phyloP scores from a whole-genome alignment of 2,113 vertebrate species.

The Cottus gobio region DNA sequence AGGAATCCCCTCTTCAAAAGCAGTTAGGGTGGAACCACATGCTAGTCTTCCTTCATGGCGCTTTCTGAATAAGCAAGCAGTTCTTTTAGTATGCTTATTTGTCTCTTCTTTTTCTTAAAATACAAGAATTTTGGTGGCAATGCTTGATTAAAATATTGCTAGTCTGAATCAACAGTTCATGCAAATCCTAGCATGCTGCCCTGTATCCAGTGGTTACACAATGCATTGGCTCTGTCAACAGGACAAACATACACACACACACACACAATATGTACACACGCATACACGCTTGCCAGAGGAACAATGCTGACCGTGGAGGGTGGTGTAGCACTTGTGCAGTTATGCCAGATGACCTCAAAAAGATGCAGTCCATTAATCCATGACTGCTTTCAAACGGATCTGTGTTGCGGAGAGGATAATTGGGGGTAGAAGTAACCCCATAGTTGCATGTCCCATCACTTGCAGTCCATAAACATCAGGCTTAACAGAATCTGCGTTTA shows the following conservation, averaged over 20 bases:
- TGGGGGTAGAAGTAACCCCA: conserved; percentile 50
- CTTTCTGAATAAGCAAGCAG: conserved; percentile 75
- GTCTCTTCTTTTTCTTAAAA: conserved; percentile 69
- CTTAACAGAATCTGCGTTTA: conserved; percentile 77
- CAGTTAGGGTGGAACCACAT: conserved; percentile 70
- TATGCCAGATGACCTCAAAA: conserved; percentile 72
- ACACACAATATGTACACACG: conserved; percentile 32
- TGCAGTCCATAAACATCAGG: conserved; percentile 76
- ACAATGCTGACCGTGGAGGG: conserved; percentile 68
- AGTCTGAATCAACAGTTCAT: conserved; percentile 86
- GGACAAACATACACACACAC: conserved; percentile 64
- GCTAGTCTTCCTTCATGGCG: conserved; percentile 64
- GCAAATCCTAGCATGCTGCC: conserved; percentile 84
- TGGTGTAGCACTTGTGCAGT: conserved; percentile 80
- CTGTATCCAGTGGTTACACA: conserved; percentile 83
- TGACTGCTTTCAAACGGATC: conserved; percentile 66
- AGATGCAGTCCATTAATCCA: conserved; percentile 69
- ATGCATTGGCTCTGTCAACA: conserved; percentile 81
- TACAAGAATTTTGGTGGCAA: conserved; percentile 82
- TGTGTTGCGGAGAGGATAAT: conserved; percentile 64
- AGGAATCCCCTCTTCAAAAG: conserved; percentile 51
- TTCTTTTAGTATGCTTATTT: conserved; percentile 69
- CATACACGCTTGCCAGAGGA: conserved; percentile 69
- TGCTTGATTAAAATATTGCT: conserved; percentile 87
- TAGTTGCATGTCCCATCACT: conserved; percentile 60